Evolutionary conservation across 37 sponge, comb jelly and placozoan species (phyloP), one percentile per base, ranked within the genome.

Genomic region (Theonella swinhoei): DNA sequence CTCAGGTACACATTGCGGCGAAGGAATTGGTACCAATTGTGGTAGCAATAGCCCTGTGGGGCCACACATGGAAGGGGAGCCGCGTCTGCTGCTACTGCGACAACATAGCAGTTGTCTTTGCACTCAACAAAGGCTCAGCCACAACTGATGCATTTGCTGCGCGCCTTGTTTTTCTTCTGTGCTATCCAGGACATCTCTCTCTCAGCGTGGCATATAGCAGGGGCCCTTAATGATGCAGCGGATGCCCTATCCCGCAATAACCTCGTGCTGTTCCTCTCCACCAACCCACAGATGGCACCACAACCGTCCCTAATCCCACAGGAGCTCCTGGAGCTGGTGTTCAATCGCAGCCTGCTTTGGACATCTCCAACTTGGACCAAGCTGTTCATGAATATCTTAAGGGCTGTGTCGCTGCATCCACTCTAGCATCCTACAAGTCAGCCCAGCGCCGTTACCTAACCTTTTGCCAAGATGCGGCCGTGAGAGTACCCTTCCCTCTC

Each of bases 21-120:
- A 68, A 68, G 17, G 70, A 68, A 14, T 33, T 68, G 14, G 35
- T 14, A 7, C 70, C 70, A 7, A 33, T 68, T 11, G 70, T 68
- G 70, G 14, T 68, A 14, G 70, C 74, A 42, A 20, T 25, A 37
- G 38, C 74, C 17, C 4, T 23, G 11, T 72, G 74, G 74, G 74
- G 74, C 23, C 70, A 7, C 9, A 14, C 7, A 14, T 23, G 74
- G 74, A 23, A 4, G 74, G 7, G 37, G 23, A n/a, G 23, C 36
- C 4, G 47, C 5, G 74, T 72, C 5, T 42, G 42, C 74, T 8
- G 23, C 42, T 23, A 68, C 14, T 68, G 70, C 11, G 70, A 68
- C 36, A 68, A 68, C 36, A 34, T 33, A 31, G 36, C 70, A 7
- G 70, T 68, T 33, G 70, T 68, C 14, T 31, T 19, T 31, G 70